phyloP scores from a whole-genome alignment of 2,113 vertebrate species.

The Sitta europaea region DNA sequence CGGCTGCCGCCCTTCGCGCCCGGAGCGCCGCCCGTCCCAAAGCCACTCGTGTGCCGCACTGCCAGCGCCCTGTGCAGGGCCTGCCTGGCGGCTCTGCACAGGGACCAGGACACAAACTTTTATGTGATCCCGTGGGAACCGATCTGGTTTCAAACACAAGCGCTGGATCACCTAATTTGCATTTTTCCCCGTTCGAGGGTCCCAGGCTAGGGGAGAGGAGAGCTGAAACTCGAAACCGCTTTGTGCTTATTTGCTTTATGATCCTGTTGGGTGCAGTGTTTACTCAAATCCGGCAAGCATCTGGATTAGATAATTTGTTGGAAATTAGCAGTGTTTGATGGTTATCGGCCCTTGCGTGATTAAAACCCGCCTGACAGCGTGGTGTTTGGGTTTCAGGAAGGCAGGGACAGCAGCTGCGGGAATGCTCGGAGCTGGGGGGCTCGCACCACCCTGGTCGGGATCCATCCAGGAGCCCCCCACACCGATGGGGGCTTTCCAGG shows the following conservation, averaged over 20 bases:
- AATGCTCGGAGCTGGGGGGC: background rate
- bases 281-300: slow-evolving; percentile 89
- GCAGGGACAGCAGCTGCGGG: background rate
- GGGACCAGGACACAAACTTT: background rate
- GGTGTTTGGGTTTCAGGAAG: background rate
- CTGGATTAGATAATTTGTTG: slow-evolving; percentile 99
- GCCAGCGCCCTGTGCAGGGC: background rate
- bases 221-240: slow-evolving; percentile 89
- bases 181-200: slow-evolving; percentile 77
- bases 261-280: slow-evolving; percentile 88
- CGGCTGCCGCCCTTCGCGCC: fast-evolving
- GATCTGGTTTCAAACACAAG: slow-evolving; percentile 83
- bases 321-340: slow-evolving; percentile 85
- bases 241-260: slow-evolving; percentile 97
- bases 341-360: slow-evolving; percentile 83
- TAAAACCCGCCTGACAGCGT: slow-evolving; percentile 66
- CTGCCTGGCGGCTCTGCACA: background rate
- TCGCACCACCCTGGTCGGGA: fast-evolving
- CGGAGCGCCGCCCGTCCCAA: fast-evolving
- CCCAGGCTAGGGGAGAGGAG: slow-evolving; percentile 73
- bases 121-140: background rate
- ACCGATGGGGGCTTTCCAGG: background rate
- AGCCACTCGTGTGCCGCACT: fast-evolving
- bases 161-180: slow-evolving; percentile 87
- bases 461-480: background rate